phyloP scores from a whole-genome alignment of 2,113 vertebrate genomes.

The Glaucomys volans region DNA sequence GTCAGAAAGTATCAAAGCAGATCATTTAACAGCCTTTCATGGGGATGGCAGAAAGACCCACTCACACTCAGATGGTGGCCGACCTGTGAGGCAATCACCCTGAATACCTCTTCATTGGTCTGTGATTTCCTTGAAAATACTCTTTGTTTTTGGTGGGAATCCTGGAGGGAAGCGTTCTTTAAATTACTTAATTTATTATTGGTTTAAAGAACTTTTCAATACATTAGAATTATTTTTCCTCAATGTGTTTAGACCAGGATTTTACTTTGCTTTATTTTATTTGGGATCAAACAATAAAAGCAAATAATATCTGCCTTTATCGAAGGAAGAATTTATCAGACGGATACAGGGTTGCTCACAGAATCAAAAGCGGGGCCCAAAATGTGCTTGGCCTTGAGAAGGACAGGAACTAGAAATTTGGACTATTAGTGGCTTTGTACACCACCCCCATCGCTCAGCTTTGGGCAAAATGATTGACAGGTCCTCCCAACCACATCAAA shows the following conservation, averaged over 20 bases:
- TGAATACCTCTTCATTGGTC: not conserved
- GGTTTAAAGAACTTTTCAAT: constrained; percentile 65
- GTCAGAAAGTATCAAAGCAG: constrained; percentile 54
- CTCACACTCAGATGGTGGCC: not conserved
- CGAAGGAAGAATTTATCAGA: not conserved
- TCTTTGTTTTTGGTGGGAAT: constrained; percentile 59
- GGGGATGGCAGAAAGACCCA: constrained; percentile 13
- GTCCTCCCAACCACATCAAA: constrained; percentile 21
- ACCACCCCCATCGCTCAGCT: not conserved
- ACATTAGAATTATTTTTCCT: constrained; percentile 33
- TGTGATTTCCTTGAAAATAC: constrained; percentile 62
- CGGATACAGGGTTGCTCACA: not conserved
- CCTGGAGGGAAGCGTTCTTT: not conserved
- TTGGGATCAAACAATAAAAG: not conserved
- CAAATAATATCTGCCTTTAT: not conserved
- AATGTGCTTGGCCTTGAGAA: not conserved
- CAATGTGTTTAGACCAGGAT: not conserved
- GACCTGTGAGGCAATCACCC: not conserved
- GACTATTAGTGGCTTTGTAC: not conserved
- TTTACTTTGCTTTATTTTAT: not conserved
- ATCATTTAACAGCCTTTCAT: not conserved
- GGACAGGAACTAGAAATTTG: not conserved
- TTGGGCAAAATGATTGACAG: constrained; percentile 53
- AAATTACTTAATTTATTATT: constrained; percentile 6
- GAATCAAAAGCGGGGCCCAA: not conserved